phyloP scores from a whole-genome alignment of 2,797 vertebrate genomes.

The Myotis vivesi region DNA sequence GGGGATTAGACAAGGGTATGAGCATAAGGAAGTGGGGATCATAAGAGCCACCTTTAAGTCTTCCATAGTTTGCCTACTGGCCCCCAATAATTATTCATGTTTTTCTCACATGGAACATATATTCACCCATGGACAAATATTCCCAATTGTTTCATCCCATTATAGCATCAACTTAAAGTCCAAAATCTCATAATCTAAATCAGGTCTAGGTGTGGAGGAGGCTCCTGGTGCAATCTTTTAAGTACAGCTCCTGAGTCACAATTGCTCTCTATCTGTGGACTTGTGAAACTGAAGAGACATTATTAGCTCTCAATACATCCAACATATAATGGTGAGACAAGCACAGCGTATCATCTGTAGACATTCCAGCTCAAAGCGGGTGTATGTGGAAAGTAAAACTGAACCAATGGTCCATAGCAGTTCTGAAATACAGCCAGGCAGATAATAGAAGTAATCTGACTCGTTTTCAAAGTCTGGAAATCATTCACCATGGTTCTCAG shows the following conservation, averaged over 20 bases:
- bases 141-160: not conserved
- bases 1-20: not conserved
- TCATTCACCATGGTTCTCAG: not conserved
- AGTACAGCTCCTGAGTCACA: not conserved
- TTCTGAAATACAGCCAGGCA: conserved; percentile 16
- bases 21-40: not conserved
- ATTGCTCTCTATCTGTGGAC: not conserved
- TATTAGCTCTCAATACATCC: not conserved
- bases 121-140: not conserved
- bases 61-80: not conserved
- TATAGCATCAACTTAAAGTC: not conserved
- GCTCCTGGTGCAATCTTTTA: not conserved
- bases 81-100: not conserved
- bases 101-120: not conserved
- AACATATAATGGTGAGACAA: not conserved
- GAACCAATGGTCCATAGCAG: not conserved
- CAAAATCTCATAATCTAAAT: not conserved
- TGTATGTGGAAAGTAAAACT: not conserved
- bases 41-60: not conserved
- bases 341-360: not conserved
- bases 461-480: not conserved
- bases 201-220: not conserved
- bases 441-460: not conserved
- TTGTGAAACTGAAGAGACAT: conserved; percentile 6
- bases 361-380: not conserved